Base-by-base conservation (phyloP, 2,797 vertebrate species). In the Halcyon smyrnensis region DNA sequence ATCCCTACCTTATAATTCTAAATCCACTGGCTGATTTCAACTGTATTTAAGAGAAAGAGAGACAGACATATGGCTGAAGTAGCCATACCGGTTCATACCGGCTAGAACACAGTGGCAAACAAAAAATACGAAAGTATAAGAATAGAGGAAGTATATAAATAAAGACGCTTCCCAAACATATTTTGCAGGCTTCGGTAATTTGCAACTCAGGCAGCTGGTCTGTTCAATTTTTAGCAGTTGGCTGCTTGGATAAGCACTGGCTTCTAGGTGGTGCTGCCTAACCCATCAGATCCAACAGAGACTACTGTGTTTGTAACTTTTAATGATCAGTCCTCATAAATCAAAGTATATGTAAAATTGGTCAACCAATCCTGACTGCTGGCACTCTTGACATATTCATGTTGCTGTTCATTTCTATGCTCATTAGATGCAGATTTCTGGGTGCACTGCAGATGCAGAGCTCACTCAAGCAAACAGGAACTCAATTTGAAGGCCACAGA, bases 381-480 rank as follows among this genome's bases (percentile, higher is more conserved):
- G 19, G 32, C 59, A 10, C 51, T 77, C 12, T 27, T 15, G 48
- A 39, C 36, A 57, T 6, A 70, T 19, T 50, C 23, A 28, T 2
- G 6, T 37, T 62, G 18, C 37, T 83, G 18, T 17, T 94, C 20
- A 34, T 57, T 81, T 88, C 62, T 45, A 20, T 24, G 50, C 19
- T 13, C 41, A n/a, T 37, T 15, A 64, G 8, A 48, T 17, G 13
- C 18, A 75, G 24, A 54, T 67, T 85, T 59, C 46, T 64, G 34
- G 19, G 21, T 13, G 13, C 0, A 1, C 27, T 63, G 46, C 37
- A 92, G 24, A 79, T n/a, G 14, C 28, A 75, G 54, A 81, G 39
- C 19, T 77, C 0, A 0, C n/a, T 91, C 39, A 28, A 50, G 37
- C 8, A 73, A 91, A 88, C 0, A 0, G 13, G 18, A 84, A 54